Evolutionary conservation across 2,888 invertebrate species (phyloP).

Genomic region (Schizotus pectinicornis): DNA sequence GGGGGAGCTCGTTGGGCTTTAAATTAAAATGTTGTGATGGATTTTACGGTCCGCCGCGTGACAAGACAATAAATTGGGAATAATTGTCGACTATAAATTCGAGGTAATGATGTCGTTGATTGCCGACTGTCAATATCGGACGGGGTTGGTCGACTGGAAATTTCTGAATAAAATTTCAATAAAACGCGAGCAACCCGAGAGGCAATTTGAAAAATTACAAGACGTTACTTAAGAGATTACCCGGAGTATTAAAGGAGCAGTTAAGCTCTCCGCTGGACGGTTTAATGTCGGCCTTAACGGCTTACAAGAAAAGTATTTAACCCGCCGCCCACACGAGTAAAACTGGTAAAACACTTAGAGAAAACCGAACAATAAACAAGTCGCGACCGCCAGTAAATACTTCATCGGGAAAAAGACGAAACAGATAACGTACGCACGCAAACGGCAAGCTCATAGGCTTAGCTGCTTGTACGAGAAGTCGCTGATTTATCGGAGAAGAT

Average conservation of each 20-base stretch:
- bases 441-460: conserved; percentile 11
- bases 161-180: conserved; percentile 1
- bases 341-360: conserved; percentile 42
- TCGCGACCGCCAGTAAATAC: conserved; percentile 34
- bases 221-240: conserved; percentile 5
- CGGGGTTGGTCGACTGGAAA: background rate
- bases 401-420: conserved; percentile 20
- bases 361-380: conserved; percentile 37
- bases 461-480: conserved; percentile 21
- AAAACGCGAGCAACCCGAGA: background rate
- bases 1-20: conserved; percentile 1
- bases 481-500: conserved; percentile 41
- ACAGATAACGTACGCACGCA: conserved; percentile 22
- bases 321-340: conserved; percentile 40
- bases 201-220: background rate
- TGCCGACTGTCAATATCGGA: background rate
- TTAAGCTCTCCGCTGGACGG: background rate
- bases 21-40: conserved; percentile 4
- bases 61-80: conserved; percentile 3
- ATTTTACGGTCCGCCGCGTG: background rate
- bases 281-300: background rate
- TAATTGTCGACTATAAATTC: conserved; percentile 4
- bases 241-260: conserved; percentile 11
- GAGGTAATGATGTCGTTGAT: conserved; percentile 1
- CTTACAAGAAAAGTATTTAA: conserved; percentile 29